phyloP scores from a whole-genome alignment of 1,140 invertebrate genomes.

The Hyphantria cunea region DNA sequence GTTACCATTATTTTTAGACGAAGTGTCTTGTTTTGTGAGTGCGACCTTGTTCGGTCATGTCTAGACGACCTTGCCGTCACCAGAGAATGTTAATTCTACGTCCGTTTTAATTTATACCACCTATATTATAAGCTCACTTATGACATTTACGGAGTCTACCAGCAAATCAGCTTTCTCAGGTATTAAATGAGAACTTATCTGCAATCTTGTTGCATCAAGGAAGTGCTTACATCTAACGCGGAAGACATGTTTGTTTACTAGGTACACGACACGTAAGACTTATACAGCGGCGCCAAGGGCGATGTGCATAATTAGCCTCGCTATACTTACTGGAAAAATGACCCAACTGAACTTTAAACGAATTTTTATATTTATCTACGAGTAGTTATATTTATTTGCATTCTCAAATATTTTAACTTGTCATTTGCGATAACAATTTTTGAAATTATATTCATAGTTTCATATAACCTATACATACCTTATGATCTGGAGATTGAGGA shows the following conservation, averaged over 20 bases:
- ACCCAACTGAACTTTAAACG: constrained; percentile 1
- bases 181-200: constrained; percentile 13
- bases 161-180: constrained; percentile 40
- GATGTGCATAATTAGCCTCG: constrained; percentile 17
- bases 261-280: not conserved
- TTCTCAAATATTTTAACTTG: too few species aligned
- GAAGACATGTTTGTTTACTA: constrained; percentile 29
- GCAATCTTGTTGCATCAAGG: constrained; percentile 28
- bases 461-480: too few species aligned
- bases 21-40: constrained; percentile 36
- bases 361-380: constrained; percentile 3
- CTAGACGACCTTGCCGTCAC: constrained; percentile 49
- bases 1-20: constrained; percentile 25
- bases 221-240: constrained; percentile 30
- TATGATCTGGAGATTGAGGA: too few species aligned
- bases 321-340: not conserved
- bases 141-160: constrained; percentile 37
- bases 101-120: constrained; percentile 40
- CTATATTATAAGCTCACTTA: constrained; percentile 27
- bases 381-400: too few species aligned
- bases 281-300: too few species aligned
- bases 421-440: too few species aligned
- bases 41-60: constrained; percentile 47
- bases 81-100: constrained; percentile 48
- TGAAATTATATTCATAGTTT: too few species aligned